phyloP scores from a whole-genome alignment of 2,797 vertebrate genomes.

The Clarias platycephalus region DNA sequence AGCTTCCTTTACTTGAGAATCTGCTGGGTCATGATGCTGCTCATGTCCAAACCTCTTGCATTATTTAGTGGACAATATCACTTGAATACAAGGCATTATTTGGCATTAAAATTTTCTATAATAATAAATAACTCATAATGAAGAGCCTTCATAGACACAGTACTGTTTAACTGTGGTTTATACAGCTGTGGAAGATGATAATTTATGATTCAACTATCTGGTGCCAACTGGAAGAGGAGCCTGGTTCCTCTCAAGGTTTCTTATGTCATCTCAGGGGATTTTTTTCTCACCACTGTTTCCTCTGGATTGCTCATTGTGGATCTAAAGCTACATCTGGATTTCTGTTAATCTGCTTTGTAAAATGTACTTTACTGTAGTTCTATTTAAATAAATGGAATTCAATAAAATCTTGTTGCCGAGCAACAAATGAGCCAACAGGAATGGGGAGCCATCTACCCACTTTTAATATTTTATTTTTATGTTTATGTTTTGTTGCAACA shows the following conservation, averaged over 20 bases:
- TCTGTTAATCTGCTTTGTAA: not conserved
- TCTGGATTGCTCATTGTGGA: slow-evolving; percentile 2
- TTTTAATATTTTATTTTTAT: not conserved
- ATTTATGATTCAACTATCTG: not conserved
- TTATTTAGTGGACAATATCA: not conserved
- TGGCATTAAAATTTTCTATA: not conserved
- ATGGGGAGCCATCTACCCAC: not conserved
- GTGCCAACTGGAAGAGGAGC: not conserved
- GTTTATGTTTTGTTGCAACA: too few relatives aligned
- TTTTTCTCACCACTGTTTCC: not conserved
- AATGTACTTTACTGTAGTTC: not conserved
- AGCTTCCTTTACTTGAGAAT: not conserved
- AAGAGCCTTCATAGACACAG: not conserved
- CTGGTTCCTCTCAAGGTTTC: not conserved
- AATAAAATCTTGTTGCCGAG: not conserved
- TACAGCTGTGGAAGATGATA: not conserved
- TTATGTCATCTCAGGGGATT: not conserved
- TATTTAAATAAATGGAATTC: not conserved
- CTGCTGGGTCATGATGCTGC: not conserved
- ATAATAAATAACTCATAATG: not conserved
- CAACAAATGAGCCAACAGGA: not conserved
- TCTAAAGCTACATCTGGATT: slow-evolving; percentile 9
- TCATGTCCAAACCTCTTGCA: not conserved
- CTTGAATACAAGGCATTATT: not conserved
- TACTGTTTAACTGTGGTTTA: not conserved